These are phyloP conservation scores for Notiomystis cincta DNA, from an alignment of 2,113 vertebrate genomes.

Conservation along the genomic window DNA sequence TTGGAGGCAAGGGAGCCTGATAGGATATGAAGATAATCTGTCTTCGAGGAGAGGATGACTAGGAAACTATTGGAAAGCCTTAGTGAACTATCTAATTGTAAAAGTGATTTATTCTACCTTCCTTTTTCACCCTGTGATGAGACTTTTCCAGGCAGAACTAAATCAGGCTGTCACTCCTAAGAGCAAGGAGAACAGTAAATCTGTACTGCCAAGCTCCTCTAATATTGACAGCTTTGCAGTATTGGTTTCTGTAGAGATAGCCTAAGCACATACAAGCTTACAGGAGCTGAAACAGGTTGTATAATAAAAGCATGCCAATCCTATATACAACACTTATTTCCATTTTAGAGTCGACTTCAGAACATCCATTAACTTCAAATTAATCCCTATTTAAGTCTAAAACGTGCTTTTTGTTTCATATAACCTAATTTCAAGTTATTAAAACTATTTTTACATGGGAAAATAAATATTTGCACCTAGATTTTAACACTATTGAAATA, in stretches of 20 bases:
- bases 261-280: neutral
- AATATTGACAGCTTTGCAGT: neutral
- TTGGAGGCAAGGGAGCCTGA: neutral
- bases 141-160: neutral
- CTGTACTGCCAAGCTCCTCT: neutral
- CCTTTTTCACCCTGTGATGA: neutral
- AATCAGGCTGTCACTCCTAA: neutral
- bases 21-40: neutral
- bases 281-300: neutral
- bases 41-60: neutral
- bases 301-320: neutral
- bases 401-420: neutral
- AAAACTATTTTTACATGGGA: neutral
- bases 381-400: neutral
- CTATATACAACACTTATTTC: neutral
- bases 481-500: neutral
- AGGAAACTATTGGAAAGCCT: neutral
- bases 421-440: neutral
- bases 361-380: neutral
- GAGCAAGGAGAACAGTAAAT: neutral
- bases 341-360: neutral
- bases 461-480: neutral
- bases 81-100: neutral
- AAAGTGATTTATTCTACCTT: neutral
- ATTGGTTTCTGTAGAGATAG: neutral